phyloP scores from a whole-genome alignment of 2,797 vertebrate species.

The Chrosomus eos region DNA sequence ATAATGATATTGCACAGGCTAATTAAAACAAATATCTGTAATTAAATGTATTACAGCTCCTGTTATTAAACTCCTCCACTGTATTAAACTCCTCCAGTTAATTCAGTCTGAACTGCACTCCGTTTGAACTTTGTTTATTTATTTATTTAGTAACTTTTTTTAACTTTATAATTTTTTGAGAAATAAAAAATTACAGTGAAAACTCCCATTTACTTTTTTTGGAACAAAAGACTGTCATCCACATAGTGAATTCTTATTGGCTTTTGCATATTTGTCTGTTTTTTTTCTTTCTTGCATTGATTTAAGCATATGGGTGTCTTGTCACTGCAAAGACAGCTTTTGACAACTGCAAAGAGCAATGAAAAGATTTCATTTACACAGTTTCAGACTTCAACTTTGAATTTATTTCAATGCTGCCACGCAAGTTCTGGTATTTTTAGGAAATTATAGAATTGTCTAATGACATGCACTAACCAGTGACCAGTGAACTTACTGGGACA shows the following conservation, averaged over 20 bases:
- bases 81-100: background rate
- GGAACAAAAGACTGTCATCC: background rate
- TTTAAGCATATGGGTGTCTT: background rate
- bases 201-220: background rate
- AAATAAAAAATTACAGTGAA: background rate
- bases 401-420: background rate
- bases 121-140: background rate
- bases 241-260: background rate
- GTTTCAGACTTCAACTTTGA: background rate
- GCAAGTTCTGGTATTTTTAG: background rate
- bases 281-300: background rate
- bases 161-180: background rate
- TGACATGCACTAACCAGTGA: slow-evolving; percentile 23
- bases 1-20: slow-evolving; percentile 29
- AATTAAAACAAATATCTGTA: slow-evolving; percentile 6
- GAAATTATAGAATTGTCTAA: background rate
- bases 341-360: too few species aligned
- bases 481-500: slow-evolving; percentile 32
- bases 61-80: background rate
- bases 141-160: background rate
- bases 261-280: background rate
- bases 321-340: background rate
- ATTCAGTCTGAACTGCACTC: background rate
- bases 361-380: slow-evolving; percentile 25
- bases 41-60: background rate